Conservation (phyloP, 2,113 vertebrate genomes). For the Heloderma charlesbogerti region DNA sequence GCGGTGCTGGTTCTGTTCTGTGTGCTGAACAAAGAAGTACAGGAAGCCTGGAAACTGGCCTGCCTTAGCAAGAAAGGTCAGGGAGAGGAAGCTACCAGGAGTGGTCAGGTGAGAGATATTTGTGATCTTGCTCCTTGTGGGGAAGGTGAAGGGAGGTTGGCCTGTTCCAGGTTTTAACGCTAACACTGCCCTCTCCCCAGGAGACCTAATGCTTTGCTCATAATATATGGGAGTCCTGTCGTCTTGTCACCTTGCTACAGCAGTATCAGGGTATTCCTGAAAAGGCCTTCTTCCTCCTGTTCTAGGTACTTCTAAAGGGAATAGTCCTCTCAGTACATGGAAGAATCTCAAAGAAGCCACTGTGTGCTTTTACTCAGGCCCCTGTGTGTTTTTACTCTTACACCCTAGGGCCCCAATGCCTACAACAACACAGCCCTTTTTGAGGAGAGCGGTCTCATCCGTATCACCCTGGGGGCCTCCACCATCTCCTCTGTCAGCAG, state of each 20-base stretch:
- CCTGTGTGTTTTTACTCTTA: background rate
- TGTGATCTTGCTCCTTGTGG: background rate
- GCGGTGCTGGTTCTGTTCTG: conserved; percentile 92
- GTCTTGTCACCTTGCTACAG: background rate
- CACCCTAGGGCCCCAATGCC: conserved; percentile 84
- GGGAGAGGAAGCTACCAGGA: conserved; percentile 84
- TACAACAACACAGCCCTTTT: conserved; percentile 95
- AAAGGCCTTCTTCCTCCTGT: background rate
- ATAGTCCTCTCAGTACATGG: background rate
- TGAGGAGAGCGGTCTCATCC: conserved; percentile 97
- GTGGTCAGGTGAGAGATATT: conserved; percentile 79
- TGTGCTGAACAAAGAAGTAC: conserved; percentile 90
- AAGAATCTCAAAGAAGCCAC: background rate
- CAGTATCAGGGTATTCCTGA: background rate
- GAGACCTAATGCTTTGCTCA: background rate
- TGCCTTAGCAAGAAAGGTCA: conserved; percentile 90
- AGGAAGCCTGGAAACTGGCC: conserved; percentile 90
- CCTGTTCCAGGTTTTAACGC: background rate
- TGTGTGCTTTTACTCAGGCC: background rate
- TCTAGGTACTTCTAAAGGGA: background rate
- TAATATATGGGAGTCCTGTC: background rate
- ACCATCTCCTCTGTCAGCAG: conserved; percentile 98
- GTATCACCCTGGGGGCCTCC: conserved; percentile 96
- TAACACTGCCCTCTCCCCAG: background rate
- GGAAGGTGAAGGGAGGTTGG: background rate